Base-by-base conservation (phyloP, 2,113 vertebrate genomes). In the Harpagus bidentatus region DNA sequence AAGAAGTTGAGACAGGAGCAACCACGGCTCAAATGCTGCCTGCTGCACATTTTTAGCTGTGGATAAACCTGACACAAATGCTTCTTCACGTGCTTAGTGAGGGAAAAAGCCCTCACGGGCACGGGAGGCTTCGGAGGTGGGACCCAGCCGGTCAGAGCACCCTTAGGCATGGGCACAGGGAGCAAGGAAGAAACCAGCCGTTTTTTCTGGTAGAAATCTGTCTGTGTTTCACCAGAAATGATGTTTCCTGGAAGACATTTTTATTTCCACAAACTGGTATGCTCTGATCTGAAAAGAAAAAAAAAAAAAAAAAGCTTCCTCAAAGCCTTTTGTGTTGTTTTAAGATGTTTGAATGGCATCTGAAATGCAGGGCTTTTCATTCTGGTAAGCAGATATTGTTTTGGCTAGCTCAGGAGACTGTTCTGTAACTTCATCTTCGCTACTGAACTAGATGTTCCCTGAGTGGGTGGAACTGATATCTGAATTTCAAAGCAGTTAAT, bases 401-500 rank as follows among this genome's bases (percentile, higher is more conserved):
- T 96, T 95, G 96, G 84, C 96, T 97, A 89, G 91, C 93, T 90
- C 90, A 97, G 93, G 90, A 94, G 95, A 96, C 96, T 96, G 95
- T 96, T 97, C 95, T 96, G 93, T 80, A 97, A 97, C 96, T 97
- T 97, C 96, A 91, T 96, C 87, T 93, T 87, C 0, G 1, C 82
- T 93, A 65, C 87, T 90, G 93, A 95, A 62, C 93, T 95, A 87
- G 81, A 95, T 86, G 91, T 95, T 96, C 94, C 70, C 81, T 91
- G 73, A 82, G 92, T 97, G 95, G 95, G 96, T 94, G 95, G 96
- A 96, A 93, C 84, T 90, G 96, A 85, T 97, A 97, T 95, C 93
- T 97, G 96, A 96, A 96, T 96, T 96, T 96, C 95, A 97, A 96
- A 96, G 95, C 95, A 61, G 91, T 85, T 96, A 93, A 96, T 95